Evolutionary conservation across 2,888 invertebrate species (phyloP).

Genomic region (Thyatira batis): DNA sequence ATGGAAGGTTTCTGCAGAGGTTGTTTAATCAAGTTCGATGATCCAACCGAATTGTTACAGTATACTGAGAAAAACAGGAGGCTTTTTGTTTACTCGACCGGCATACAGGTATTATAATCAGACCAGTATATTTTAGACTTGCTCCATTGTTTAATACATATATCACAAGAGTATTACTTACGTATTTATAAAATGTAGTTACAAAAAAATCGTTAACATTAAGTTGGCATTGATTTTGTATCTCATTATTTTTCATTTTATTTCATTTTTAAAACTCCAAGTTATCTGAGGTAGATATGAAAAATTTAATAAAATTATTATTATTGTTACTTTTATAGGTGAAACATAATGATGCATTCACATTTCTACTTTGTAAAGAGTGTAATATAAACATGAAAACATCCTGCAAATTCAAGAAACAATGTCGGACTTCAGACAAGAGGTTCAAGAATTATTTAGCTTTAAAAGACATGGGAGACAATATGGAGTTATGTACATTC

Average conservation of each 20-base stretch:
- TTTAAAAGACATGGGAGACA: slow-evolving; percentile 53
- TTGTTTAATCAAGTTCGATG: slow-evolving; percentile 62
- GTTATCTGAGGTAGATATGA: no score
- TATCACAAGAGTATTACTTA: no score
- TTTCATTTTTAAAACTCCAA: no score
- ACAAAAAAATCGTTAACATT: no score
- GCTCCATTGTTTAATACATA: no score
- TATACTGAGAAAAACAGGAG: slow-evolving; percentile 68
- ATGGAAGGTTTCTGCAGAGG: slow-evolving; percentile 74
- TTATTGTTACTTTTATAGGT: slow-evolving; percentile 47
- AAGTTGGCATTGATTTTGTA: no score
- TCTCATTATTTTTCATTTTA: no score
- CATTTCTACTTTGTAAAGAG: slow-evolving; percentile 72
- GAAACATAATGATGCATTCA: slow-evolving; percentile 63
- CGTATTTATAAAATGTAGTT: no score
- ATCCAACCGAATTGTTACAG: slow-evolving; percentile 57
- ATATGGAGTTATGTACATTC: slow-evolving; percentile 54
- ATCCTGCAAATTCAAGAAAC: slow-evolving; percentile 73
- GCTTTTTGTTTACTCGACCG: slow-evolving; percentile 68
- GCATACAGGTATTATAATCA: slow-evolving; percentile 57
- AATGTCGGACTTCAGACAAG: slow-evolving; percentile 68
- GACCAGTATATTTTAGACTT: no score
- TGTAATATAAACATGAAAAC: slow-evolving; percentile 66
- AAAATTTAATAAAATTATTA: no score
- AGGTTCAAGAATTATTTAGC: slow-evolving; percentile 57